Percentiles rank a stretch among this genome's conserved stretches.
Conservation (phyloP, 2,113 vertebrate species). For the Nothoprocta perdicaria region DNA sequence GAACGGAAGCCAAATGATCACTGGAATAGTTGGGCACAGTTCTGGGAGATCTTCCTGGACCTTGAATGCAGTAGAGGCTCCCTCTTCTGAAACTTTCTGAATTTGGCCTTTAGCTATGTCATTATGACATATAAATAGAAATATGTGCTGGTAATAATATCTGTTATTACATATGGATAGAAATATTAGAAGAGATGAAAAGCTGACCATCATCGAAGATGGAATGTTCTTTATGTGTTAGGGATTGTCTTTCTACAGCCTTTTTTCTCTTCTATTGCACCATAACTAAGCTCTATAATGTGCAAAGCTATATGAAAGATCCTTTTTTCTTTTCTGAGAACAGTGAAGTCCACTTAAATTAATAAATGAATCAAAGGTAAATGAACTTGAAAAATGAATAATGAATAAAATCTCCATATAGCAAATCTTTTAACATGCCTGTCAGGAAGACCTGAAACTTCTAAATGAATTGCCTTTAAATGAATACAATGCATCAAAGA, state of each 20-base stretch:
- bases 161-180: neutral
- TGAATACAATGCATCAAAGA: slow-evolving; percentile 60
- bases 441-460: slow-evolving; percentile 31
- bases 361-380: slow-evolving; percentile 65
- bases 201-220: neutral
- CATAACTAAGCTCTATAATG: slow-evolving; percentile 6
- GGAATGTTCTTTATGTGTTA: neutral
- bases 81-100: neutral
- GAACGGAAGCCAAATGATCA: neutral
- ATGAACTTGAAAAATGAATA: slow-evolving; percentile 63
- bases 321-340: slow-evolving; percentile 16
- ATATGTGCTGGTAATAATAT: neutral
- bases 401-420: slow-evolving; percentile 59
- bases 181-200: neutral
- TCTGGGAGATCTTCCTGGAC: neutral
- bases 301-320: slow-evolving; percentile 15
- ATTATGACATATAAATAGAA: neutral
- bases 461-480: slow-evolving; percentile 69
- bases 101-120: neutral
- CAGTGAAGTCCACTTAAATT: slow-evolving; percentile 37
- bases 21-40: neutral
- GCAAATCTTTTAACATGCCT: slow-evolving; percentile 53
- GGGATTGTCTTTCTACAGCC: neutral
- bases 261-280: neutral
- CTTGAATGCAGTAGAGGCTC: neutral